These are phyloP conservation scores for Pseudachorutes palmiensis DNA, from an alignment of 1,140 invertebrate genomes.

Conservation along the genomic window DNA sequence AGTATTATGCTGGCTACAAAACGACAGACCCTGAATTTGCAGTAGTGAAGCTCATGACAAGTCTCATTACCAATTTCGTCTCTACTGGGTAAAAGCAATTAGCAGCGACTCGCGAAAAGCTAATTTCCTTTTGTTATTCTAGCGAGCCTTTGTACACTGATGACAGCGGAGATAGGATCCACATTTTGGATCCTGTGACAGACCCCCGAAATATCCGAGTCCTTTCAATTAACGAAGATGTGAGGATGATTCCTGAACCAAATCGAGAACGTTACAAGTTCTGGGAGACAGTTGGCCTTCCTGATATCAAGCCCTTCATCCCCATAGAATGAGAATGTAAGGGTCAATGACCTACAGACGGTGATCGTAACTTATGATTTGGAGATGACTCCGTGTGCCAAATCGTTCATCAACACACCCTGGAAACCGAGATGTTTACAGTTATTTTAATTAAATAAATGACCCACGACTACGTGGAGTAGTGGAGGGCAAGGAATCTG, in stretches of 20 bases:
- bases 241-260: slow-evolving; percentile 30
- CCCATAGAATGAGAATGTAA: not conserved
- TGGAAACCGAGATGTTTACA: not conserved
- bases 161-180: not conserved
- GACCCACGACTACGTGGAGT: not conserved
- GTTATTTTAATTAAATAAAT: not conserved
- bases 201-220: slow-evolving; percentile 9
- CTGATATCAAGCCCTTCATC: slow-evolving; percentile 7
- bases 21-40: slow-evolving; percentile 14
- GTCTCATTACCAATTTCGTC: slow-evolving; percentile 13
- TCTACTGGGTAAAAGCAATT: not conserved
- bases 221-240: slow-evolving; percentile 20
- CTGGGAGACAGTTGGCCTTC: slow-evolving; percentile 18
- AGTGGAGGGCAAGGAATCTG: not conserved
- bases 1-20: slow-evolving; percentile 3
- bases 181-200: slow-evolving; percentile 24
- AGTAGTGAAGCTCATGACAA: slow-evolving; percentile 7
- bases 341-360: not conserved
- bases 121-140: not conserved
- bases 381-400: too few relatives aligned
- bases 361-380: too few relatives aligned
- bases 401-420: not conserved
- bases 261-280: slow-evolving; percentile 19
- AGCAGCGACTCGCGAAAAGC: not conserved
- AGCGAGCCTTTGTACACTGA: slow-evolving; percentile 25